Conservation (phyloP, 2,797 vertebrate species). For the Podarcis lilfordi region DNA sequence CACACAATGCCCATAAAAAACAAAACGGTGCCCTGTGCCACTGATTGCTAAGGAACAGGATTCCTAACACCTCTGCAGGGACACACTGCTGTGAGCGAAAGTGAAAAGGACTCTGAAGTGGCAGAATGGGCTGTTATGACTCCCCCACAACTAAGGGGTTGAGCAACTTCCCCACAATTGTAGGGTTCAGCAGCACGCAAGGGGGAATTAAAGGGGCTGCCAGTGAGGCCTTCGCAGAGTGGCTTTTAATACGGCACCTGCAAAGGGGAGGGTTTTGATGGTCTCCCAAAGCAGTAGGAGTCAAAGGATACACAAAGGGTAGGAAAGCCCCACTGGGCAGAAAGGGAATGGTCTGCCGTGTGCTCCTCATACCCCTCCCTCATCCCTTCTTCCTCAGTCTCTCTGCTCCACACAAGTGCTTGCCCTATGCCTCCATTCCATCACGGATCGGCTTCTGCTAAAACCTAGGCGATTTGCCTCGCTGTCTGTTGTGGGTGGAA, state of each 20-base stretch:
- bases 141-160: not conserved
- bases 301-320: too few relatives aligned
- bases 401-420: not conserved
- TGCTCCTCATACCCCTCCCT: not conserved
- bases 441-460: too few relatives aligned
- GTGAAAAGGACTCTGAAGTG: not conserved
- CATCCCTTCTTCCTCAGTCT: not conserved
- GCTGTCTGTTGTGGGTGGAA: too few relatives aligned
- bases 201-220: not conserved
- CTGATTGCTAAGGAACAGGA: not conserved
- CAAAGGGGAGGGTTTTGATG: not conserved
- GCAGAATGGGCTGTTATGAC: not conserved
- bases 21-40: too few relatives aligned
- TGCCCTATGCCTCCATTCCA: too few relatives aligned
- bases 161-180: not conserved
- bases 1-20: not conserved
- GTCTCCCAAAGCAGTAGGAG: not conserved
- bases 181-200: too few relatives aligned
- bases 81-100: rapidly evolving
- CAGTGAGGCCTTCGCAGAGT: too few relatives aligned
- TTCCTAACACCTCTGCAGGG: not conserved
- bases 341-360: not conserved
- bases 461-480: too few relatives aligned
- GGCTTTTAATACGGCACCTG: not conserved
- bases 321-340: not conserved